Base-by-base conservation (phyloP, 2,888 invertebrate genomes). In the Heterodera filipjevi region DNA sequence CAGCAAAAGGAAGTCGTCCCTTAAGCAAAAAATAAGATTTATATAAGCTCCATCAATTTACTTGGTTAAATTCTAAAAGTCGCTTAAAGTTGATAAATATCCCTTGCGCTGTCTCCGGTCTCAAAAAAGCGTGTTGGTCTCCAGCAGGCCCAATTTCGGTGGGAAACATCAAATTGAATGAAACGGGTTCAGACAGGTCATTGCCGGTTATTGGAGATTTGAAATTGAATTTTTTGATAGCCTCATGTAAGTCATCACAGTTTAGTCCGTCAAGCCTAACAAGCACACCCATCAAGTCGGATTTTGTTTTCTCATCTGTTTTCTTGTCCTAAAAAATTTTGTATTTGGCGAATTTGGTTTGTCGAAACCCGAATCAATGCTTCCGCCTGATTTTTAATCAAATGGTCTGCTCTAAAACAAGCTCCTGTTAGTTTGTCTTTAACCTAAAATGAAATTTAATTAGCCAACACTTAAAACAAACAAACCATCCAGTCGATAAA, bases 21-120 rank as follows among this genome's bases (percentile, higher is more conserved):
- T 85, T 30, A 33, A 77, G 30, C 10, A 14, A 46, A 53, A 12
- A 30, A 49, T 49, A 8, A 10, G 3, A 32, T 8, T 64, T 27
- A 77, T 39, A 35, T 44, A n/a, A 6, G 79, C 27, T 66, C 16
- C 39, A 76, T 30, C 33, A n/a, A 46, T 5, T 27, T 33, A 85
- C 97, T 89, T 96, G 95, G 90, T 99, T 99, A 90, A 99, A 99
- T 90, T 97, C 97, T 77, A 99, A 90, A 39, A 99, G 92, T 22
- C 99, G 92, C 90, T 99, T 99, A 90, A 99, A 99, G 91, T 99
- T 99, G 0, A 99, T 98, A 91, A 99, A 99, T 85, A 99, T 99
- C 39, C 99, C 99, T 90, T 99, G 99, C 0, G 99, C 99, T 22
- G 99, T 99, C 92, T 99, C 99, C 33, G 99, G 99, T 80, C 99